Conservation (phyloP, 1,140 invertebrate genomes). For the Probaryconus sp. region DNA sequence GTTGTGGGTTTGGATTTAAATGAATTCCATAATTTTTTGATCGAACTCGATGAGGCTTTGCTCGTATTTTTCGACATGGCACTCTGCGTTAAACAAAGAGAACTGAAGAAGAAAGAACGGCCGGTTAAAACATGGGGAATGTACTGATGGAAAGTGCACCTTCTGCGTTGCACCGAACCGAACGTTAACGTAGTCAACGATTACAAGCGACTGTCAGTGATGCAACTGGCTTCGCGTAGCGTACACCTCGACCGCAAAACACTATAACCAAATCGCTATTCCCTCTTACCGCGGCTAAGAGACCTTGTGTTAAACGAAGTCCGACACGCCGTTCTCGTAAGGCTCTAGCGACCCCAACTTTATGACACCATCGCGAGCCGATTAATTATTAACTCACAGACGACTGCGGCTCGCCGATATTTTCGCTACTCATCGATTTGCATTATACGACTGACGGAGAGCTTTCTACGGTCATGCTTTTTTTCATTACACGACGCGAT, state of each 20-base stretch:
- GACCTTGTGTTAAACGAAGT: constrained; percentile 59
- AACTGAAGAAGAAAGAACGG: too few species aligned
- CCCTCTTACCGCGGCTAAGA: constrained; percentile 60
- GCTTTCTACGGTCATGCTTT: not conserved
- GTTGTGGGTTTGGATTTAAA: too few species aligned
- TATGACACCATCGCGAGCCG: constrained; percentile 15
- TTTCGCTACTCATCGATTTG: constrained; percentile 27
- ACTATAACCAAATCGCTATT: constrained; percentile 50
- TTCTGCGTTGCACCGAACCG: constrained; percentile 47
- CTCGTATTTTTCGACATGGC: too few species aligned
- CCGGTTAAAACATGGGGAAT: constrained; percentile 19
- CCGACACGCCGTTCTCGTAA: constrained; percentile 37
- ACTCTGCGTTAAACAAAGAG: too few species aligned
- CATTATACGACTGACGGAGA: not conserved
- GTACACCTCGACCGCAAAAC: constrained; percentile 51
- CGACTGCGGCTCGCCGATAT: not conserved
- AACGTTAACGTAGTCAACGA: constrained; percentile 29
- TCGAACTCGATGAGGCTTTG: too few species aligned
- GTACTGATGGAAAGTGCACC: constrained; percentile 31
- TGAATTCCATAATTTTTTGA: too few species aligned
- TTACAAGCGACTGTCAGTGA: constrained; percentile 65
- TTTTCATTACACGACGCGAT: too few species aligned
- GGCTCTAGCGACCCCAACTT: constrained; percentile 9
- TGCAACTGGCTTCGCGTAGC: constrained; percentile 65
- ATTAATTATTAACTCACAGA: constrained; percentile 38